Evolutionary conservation across 2,888 invertebrate genomes (phyloP).

Genomic region (Melanotus villosus): DNA sequence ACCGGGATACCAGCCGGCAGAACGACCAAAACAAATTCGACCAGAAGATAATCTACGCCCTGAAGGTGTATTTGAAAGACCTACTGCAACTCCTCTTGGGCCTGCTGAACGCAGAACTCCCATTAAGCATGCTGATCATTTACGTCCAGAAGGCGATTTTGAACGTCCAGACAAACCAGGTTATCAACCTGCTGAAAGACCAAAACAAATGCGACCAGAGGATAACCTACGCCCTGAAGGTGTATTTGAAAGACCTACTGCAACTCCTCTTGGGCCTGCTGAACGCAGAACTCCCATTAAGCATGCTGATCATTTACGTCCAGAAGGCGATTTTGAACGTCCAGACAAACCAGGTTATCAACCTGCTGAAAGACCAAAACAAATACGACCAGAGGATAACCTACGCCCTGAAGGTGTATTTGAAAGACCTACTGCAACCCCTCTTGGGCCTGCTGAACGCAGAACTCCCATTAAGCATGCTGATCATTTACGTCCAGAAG

Average conservation of each 20-base stretch:
- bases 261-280: conserved; percentile 63
- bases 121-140: conserved; percentile 69
- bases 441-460: conserved; percentile 64
- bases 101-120: conserved; percentile 67
- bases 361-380: conserved; percentile 65
- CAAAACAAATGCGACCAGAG: conserved; percentile 63
- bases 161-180: conserved; percentile 61
- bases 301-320: conserved; percentile 68
- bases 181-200: conserved; percentile 67
- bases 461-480: conserved; percentile 68
- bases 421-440: conserved; percentile 59
- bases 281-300: conserved; percentile 65
- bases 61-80: conserved; percentile 67
- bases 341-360: conserved; percentile 57
- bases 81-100: conserved; percentile 58
- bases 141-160: conserved; percentile 69
- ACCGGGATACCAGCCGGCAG: conserved; percentile 67
- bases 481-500: conserved; percentile 72
- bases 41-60: conserved; percentile 72
- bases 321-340: conserved; percentile 71
- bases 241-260: conserved; percentile 70
- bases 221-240: conserved; percentile 72
- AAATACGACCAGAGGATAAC: conserved; percentile 69
- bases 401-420: conserved; percentile 68
- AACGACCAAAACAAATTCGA: conserved; percentile 65